A percentile compares a stretch with the other conserved stretches of the same genome.
phyloP scores from a whole-genome alignment of 2,888 invertebrate genomes.

The Spodoptera exigua region DNA sequence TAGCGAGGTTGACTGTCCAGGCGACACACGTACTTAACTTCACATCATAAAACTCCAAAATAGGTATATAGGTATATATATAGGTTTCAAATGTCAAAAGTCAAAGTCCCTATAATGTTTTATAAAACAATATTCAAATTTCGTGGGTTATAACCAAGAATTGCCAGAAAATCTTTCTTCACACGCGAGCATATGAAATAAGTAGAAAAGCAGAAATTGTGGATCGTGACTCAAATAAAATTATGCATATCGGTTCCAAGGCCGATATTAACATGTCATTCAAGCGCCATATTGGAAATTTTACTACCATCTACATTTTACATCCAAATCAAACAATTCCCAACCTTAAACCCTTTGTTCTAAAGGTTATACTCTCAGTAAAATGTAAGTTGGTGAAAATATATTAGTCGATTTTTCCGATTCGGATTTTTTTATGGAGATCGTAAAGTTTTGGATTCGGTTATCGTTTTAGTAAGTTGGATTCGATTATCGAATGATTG shows the following conservation, averaged over 20 bases:
- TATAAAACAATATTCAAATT: slow-evolving; percentile 37
- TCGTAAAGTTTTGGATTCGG: slow-evolving; percentile 75
- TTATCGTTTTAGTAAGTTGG: slow-evolving; percentile 78
- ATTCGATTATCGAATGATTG: slow-evolving; percentile 79
- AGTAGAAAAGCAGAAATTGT: slow-evolving; percentile 59
- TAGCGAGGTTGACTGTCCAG: too few relatives aligned
- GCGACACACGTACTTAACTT: too few relatives aligned
- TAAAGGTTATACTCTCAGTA: slow-evolving; percentile 17
- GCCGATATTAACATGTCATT: slow-evolving; percentile 87
- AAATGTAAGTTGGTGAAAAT: slow-evolving; percentile 58
- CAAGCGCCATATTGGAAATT: slow-evolving; percentile 82
- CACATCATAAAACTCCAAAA: too few relatives aligned
- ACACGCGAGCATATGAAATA: slow-evolving; percentile 55
- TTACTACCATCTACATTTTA: slow-evolving; percentile 50
- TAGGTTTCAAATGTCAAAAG: too few relatives aligned
- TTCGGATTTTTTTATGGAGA: slow-evolving; percentile 73
- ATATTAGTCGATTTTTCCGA: slow-evolving; percentile 71
- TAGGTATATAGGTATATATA: too few relatives aligned
- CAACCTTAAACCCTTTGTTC: slow-evolving; percentile 52
- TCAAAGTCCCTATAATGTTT: slow-evolving; percentile 2
- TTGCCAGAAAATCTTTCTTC: slow-evolving; percentile 50
- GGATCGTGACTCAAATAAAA: slow-evolving; percentile 73
- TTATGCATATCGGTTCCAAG: slow-evolving; percentile 84
- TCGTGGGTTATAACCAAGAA: slow-evolving; percentile 24
- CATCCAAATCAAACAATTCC: slow-evolving; percentile 43